Evolutionary conservation across 2,797 vertebrate genomes (phyloP).

Genomic region (Anableps anableps): DNA sequence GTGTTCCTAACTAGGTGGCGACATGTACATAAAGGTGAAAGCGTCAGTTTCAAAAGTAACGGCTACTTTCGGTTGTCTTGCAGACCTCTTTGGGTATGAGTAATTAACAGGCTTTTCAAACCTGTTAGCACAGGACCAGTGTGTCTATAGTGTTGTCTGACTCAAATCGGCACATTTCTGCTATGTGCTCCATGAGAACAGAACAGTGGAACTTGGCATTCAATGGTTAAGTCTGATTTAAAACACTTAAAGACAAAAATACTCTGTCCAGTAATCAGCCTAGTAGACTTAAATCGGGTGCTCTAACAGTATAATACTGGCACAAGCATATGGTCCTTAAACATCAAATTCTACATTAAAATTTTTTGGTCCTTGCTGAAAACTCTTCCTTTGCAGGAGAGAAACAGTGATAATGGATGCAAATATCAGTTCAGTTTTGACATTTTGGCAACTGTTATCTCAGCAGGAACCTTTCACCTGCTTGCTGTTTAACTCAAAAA

Average conservation of each 20-base stretch:
- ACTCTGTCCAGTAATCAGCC: constrained; percentile 45
- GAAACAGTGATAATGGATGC: constrained; percentile 67
- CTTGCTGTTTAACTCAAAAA: constrained; percentile 47
- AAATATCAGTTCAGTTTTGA: constrained; percentile 64
- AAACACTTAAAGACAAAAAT: constrained; percentile 68
- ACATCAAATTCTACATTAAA: constrained; percentile 63
- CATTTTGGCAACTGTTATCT: constrained; percentile 76
- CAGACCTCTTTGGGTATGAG: constrained; percentile 77
- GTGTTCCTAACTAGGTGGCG: constrained; percentile 56
- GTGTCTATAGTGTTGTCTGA: constrained; percentile 72
- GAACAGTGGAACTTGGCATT: constrained; percentile 46
- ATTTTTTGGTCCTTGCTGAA: constrained; percentile 78
- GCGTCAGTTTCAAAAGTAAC: constrained; percentile 80
- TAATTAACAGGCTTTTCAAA: constrained; percentile 62
- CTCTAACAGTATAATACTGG: constrained; percentile 82
- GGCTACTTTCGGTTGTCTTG: constrained; percentile 81
- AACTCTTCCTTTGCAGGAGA: constrained; percentile 62
- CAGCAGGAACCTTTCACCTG: constrained; percentile 57
- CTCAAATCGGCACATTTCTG: constrained; percentile 68
- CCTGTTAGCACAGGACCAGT: constrained; percentile 53
- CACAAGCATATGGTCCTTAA: constrained; percentile 69
- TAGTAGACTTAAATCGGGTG: constrained; percentile 50
- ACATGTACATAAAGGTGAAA: constrained; percentile 55
- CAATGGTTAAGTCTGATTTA: constrained; percentile 62
- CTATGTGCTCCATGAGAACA: constrained; percentile 52